phyloP scores from a whole-genome alignment of 2,888 invertebrate genomes.

The Halocaridina rubra region DNA sequence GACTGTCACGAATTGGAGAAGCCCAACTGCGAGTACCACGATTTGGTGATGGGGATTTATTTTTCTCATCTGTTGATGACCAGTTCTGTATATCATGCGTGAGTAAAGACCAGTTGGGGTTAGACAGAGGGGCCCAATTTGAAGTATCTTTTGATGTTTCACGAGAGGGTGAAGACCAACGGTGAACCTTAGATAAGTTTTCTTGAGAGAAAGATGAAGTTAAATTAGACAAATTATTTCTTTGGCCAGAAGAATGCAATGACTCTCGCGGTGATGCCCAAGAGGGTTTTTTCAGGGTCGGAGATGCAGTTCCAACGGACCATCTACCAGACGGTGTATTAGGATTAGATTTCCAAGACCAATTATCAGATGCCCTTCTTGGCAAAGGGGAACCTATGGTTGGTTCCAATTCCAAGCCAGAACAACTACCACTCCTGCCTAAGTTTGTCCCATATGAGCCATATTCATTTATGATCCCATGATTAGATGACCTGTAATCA shows the following conservation, averaged over 20 bases:
- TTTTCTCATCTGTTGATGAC: constrained; percentile 10
- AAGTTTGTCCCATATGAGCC: too few species aligned
- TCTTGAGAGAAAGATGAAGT: background rate
- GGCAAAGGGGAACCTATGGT: background rate
- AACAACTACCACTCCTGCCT: background rate
- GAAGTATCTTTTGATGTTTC: background rate
- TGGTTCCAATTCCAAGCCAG: background rate
- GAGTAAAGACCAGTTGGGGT: background rate
- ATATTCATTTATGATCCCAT: too few species aligned
- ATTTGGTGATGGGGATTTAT: too few species aligned
- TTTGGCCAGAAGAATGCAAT: background rate
- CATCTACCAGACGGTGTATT: background rate
- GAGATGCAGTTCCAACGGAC: constrained; percentile 18
- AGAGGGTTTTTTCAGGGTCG: background rate
- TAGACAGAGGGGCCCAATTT: background rate
- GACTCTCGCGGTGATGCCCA: constrained; percentile 20
- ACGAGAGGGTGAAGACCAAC: background rate
- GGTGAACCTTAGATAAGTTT: background rate
- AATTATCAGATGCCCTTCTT: background rate
- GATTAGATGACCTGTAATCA: background rate
- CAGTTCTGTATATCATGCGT: constrained; percentile 18
- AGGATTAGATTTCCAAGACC: background rate
- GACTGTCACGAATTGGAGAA: background rate
- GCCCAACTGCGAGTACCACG: background rate
- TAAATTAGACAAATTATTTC: background rate